These are phyloP conservation scores for Harpagifer antarcticus DNA, from an alignment of 2,797 vertebrate genomes.

Conservation along the genomic window DNA sequence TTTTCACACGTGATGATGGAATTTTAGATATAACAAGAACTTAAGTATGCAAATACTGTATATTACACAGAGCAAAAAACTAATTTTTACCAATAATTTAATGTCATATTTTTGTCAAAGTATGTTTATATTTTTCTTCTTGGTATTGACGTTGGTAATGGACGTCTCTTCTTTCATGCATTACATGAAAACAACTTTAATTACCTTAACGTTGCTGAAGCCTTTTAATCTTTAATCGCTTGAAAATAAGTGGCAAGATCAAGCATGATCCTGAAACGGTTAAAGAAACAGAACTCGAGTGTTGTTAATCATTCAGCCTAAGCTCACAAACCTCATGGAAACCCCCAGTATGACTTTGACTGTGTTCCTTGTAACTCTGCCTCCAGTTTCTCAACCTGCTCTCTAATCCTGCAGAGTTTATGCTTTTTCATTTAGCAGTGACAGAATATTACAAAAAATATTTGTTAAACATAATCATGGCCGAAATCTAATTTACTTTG, in stretches of 20 bases:
- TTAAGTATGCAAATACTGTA: not conserved
- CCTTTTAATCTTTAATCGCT: not conserved
- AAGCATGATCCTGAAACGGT: not conserved
- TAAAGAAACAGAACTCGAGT: not conserved
- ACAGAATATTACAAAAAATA: not conserved
- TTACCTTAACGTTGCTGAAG: not conserved
- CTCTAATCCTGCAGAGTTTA: not conserved
- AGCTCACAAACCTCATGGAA: constrained; percentile 13
- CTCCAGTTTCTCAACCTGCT: not conserved
- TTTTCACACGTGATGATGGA: not conserved
- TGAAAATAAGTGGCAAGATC: not conserved
- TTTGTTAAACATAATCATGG: too few species aligned
- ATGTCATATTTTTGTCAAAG: not conserved
- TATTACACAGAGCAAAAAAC: not conserved
- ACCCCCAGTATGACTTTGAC: not conserved
- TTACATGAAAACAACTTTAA: not conserved
- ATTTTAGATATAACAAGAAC: not conserved
- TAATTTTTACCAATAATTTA: not conserved
- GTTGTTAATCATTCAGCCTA: not conserved
- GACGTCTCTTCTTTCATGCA: not conserved
- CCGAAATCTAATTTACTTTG: too few species aligned
- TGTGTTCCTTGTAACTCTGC: not conserved
- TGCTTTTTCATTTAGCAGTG: not conserved
- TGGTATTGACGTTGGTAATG: not conserved
- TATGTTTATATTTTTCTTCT: not conserved